A percentile compares a stretch with the other conserved stretches of the same genome.
These are phyloP conservation scores for Dendroctonus ponderosae DNA, from an alignment of 1,140 invertebrate genomes.

Conservation along the genomic window DNA sequence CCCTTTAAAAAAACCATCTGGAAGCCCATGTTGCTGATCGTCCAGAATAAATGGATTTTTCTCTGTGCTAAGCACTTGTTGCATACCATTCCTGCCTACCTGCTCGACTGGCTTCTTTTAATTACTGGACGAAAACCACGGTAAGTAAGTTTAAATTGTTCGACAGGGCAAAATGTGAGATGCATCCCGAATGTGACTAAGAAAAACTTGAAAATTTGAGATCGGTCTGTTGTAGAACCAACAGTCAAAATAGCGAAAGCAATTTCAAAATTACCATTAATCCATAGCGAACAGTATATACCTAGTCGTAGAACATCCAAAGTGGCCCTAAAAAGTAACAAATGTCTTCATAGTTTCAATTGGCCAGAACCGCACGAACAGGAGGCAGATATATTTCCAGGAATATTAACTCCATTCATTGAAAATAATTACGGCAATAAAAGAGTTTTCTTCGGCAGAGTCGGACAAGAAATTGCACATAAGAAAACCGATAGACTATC, in stretches of 20 bases:
- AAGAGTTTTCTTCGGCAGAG: conserved; percentile 6
- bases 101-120: conserved; percentile 68
- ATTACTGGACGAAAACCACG: conserved; percentile 74
- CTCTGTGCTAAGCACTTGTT: conserved; percentile 69
- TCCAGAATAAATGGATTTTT: conserved; percentile 54
- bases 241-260: too few relatives aligned
- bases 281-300: too few relatives aligned
- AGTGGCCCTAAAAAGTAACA: too few relatives aligned
- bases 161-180: neutral
- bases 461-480: conserved; percentile 7
- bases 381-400: neutral
- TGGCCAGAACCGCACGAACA: neutral
- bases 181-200: too few relatives aligned
- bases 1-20: conserved; percentile 36
- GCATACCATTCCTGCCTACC: conserved; percentile 79
- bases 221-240: too few relatives aligned
- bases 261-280: too few relatives aligned
- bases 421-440: conserved; percentile 18
- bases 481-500: conserved; percentile 1
- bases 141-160: conserved; percentile 53
- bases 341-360: neutral
- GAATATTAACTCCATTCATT: neutral
- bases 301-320: too few relatives aligned
- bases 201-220: too few relatives aligned
- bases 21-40: conserved; percentile 32